Evolutionary conservation across 2,797 vertebrate genomes (phyloP).

Genomic region (Oophaga sylvatica): DNA sequence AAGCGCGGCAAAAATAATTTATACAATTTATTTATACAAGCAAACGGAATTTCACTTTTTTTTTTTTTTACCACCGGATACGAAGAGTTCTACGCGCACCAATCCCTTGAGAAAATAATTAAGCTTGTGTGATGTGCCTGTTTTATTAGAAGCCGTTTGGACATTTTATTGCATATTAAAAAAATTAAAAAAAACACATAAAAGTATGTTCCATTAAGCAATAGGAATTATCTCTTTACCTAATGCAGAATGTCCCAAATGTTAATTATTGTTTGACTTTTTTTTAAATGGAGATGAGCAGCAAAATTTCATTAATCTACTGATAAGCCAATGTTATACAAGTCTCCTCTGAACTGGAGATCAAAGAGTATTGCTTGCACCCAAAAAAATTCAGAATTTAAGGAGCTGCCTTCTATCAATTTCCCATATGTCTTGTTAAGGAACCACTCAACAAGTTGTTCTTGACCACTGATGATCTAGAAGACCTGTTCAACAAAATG

Average conservation of each 20-base stretch:
- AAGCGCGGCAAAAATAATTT: constrained; percentile 60
- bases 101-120: constrained; percentile 57
- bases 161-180: constrained; percentile 55
- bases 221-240: not conserved
- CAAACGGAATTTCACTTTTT: constrained; percentile 42
- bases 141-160: constrained; percentile 49
- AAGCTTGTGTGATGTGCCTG: constrained; percentile 48
- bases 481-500: not conserved
- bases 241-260: not conserved
- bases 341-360: not conserved
- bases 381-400: not conserved
- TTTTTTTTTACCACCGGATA: constrained; percentile 38
- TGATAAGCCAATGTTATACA: not conserved
- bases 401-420: not conserved
- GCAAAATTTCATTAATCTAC: not conserved
- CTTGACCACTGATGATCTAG: not conserved
- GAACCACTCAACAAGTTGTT: not conserved
- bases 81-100: constrained; percentile 20
- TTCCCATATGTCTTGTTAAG: not conserved
- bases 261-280: not conserved
- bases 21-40: constrained; percentile 63
- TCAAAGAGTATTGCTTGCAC: not conserved
- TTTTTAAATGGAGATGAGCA: not conserved
- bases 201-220: constrained; percentile 31
- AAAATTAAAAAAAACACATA: constrained; percentile 14